Percentiles rank a stretch among this genome's conserved stretches.
phyloP scores from a whole-genome alignment of 1,140 invertebrate genomes.

The Drosophila navojoa region DNA sequence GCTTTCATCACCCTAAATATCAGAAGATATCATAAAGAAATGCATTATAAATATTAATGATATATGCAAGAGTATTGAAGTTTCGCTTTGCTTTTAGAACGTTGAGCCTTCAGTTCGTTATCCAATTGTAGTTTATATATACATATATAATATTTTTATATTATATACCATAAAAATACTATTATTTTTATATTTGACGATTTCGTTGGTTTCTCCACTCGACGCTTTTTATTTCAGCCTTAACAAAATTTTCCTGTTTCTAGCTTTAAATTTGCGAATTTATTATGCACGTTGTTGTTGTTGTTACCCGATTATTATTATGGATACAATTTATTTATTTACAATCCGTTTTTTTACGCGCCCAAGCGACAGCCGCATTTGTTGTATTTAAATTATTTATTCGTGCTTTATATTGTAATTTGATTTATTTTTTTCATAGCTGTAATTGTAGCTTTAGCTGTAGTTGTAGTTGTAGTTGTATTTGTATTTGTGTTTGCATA shows the following conservation, averaged over 20 bases:
- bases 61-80: neutral
- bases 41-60: too few relatives aligned
- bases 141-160: too few relatives aligned
- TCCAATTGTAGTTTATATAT: neutral
- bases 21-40: too few relatives aligned
- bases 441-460: neutral
- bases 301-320: neutral
- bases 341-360: neutral
- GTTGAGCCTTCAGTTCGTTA: neutral
- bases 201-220: neutral
- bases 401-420: neutral
- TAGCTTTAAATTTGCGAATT: neutral
- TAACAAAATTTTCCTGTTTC: neutral
- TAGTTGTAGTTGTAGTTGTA: slow-evolving; percentile 11
- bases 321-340: slow-evolving; percentile 15
- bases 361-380: too few relatives aligned
- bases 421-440: slow-evolving; percentile 2
- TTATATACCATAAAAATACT: too few relatives aligned
- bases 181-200: too few relatives aligned
- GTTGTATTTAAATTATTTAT: neutral
- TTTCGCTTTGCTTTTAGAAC: neutral
- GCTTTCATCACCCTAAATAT: too few relatives aligned
- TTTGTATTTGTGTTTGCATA: slow-evolving; percentile 25
- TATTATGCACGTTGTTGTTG: slow-evolving; percentile 2
- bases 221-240: slow-evolving; percentile 2